Conservation (phyloP, 1,140 invertebrate species). For the Lethrus apterus region DNA sequence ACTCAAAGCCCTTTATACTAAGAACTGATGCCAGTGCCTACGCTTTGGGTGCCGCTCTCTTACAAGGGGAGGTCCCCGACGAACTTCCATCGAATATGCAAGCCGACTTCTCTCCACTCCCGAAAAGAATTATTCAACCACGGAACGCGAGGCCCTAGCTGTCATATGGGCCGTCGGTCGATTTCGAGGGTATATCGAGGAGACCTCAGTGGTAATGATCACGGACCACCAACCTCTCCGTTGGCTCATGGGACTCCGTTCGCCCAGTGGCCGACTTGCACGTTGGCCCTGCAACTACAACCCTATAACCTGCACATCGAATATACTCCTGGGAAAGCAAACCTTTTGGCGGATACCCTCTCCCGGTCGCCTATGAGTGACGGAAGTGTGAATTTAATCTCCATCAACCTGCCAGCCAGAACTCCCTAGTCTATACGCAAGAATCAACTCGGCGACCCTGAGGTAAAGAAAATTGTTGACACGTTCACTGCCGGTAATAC, state of each 20-base stretch:
- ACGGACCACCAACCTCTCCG: constrained; percentile 42
- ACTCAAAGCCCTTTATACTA: background rate
- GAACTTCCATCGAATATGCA: constrained; percentile 41
- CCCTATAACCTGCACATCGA: constrained; percentile 18
- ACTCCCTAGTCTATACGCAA: constrained; percentile 22
- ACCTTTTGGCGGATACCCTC: constrained; percentile 16
- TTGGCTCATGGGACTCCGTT: constrained; percentile 43
- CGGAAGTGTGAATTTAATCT: too few relatives aligned
- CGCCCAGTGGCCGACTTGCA: constrained; percentile 34
- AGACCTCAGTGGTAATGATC: constrained; percentile 31
- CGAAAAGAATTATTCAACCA: constrained; percentile 37
- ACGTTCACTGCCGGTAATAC: constrained; percentile 16
- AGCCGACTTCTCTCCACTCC: constrained; percentile 24
- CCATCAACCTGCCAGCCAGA: constrained; percentile 25
- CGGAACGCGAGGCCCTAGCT: constrained; percentile 39
- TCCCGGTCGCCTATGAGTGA: constrained; percentile 18
- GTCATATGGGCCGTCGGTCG: constrained; percentile 38
- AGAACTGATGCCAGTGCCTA: constrained; percentile 7
- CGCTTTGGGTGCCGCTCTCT: background rate
- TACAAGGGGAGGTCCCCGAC: background rate
- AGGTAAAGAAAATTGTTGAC: constrained; percentile 27
- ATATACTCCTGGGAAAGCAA: constrained; percentile 19
- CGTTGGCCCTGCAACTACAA: constrained; percentile 34
- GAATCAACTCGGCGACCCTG: constrained; percentile 25
- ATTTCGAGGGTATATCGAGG: constrained; percentile 29